phyloP scores from a whole-genome alignment of 2,797 vertebrate species.

The Craterocephalus amniculus region DNA sequence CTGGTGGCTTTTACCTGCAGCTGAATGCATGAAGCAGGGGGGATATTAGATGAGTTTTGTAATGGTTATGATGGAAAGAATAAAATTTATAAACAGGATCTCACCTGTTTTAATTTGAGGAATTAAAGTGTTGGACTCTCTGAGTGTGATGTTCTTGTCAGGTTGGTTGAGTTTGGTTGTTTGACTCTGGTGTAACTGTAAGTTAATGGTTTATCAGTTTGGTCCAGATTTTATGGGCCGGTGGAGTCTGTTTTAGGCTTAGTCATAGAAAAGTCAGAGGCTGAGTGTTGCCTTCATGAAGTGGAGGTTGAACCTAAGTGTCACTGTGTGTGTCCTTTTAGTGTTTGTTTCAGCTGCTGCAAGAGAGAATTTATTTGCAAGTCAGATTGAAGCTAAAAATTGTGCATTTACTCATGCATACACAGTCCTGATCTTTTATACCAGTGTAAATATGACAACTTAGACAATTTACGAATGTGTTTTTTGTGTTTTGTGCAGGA shows the following conservation, averaged over 20 bases:
- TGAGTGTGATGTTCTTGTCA: slow-evolving; percentile 15
- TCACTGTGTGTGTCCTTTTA: slow-evolving; percentile 14
- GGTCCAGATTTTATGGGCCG: slow-evolving; percentile 42
- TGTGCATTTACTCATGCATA: too few relatives aligned
- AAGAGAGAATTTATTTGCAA: too few relatives aligned
- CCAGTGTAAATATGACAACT: background rate
- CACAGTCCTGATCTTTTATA: background rate
- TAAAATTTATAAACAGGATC: background rate
- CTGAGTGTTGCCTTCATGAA: slow-evolving; percentile 36
- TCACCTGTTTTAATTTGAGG: background rate
- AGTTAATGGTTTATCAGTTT: slow-evolving; percentile 49
- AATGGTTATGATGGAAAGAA: background rate
- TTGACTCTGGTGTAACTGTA: slow-evolving; percentile 34
- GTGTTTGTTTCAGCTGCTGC: too few relatives aligned
- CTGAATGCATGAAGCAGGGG: background rate
- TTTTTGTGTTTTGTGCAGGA: slow-evolving; percentile 43
- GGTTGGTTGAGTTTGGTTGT: slow-evolving; percentile 7
- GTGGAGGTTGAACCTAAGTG: slow-evolving; percentile 26
- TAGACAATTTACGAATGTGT: background rate
- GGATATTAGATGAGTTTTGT: background rate
- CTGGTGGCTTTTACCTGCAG: background rate
- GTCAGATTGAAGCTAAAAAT: too few relatives aligned
- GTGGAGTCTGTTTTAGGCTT: slow-evolving; percentile 43
- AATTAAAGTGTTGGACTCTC: background rate
- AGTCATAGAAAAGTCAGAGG: slow-evolving; percentile 33